Base-by-base conservation (phyloP, 2,888 invertebrate genomes). In the Lasioglossum lativentre region DNA sequence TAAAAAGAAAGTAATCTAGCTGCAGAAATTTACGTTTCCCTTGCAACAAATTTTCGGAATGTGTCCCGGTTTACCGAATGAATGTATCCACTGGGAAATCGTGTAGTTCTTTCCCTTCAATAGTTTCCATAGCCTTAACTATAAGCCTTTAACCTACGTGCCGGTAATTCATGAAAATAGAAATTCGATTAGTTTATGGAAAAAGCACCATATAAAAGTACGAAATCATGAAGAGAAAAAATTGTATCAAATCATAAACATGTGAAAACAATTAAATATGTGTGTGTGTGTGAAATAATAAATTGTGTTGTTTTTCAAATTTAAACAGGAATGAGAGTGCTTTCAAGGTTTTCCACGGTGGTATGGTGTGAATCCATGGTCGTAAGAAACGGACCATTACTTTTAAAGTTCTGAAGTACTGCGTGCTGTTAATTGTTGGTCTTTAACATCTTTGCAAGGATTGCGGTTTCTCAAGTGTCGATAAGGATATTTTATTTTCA, bases 31-130 rank as follows among this genome's bases (percentile, higher is more conserved):
- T 59, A 59, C 27, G 14, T 59, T 14, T 59, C 27, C 16, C 27
- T 6, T 30, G 59, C 5, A 4, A 59, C 59, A 59, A 59, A 59
- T 59, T 30, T 59, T 59, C 27, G 14, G 14, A 59, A 63, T 63
- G 16, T 30, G 63, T 27, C 63, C 30, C 6, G 30, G 30, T 6
- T 63, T 63, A 16, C 27, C 2, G 27, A 63, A 63, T 30, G 63
- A 63, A 63, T 63, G 63, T 63, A 63, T 63, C 63, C 63, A 30
- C 30, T 27, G 63, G 63, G 63, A 63, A 63, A 63, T 63, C 63
- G 63, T 63, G 30, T 16, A 63, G 63, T 63, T 56, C 63, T 63
- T 63, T 63, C 1, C 30, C 63, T 30, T 27, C 63, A 30, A 30
- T 30, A 30, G 63, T 63, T 63, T 63, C 16, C 27, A 6, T 16